A percentile compares a stretch with the other conserved stretches of the same genome.
These are phyloP conservation scores for Otis tarda DNA, from an alignment of 2,113 vertebrate species.

Conservation along the genomic window DNA sequence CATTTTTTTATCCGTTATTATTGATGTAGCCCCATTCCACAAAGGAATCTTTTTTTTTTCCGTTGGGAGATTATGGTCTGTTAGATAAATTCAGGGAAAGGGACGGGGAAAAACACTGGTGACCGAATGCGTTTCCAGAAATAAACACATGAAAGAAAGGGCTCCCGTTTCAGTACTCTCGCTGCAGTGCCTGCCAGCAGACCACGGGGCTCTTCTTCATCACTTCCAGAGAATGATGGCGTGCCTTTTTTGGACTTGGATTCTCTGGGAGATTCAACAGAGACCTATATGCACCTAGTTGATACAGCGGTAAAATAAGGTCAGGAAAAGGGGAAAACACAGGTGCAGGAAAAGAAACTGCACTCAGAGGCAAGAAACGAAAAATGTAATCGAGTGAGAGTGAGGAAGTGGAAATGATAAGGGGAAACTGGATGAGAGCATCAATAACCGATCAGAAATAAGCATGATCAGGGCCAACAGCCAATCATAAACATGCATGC, in stretches of 20 bases:
- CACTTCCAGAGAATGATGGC: background rate
- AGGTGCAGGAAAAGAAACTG: too few species aligned
- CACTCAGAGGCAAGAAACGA: too few species aligned
- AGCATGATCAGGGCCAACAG: too few species aligned
- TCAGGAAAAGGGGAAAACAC: too few species aligned
- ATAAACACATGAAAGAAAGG: background rate
- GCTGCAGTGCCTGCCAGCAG: background rate
- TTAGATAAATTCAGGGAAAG: background rate
- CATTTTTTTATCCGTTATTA: conserved; percentile 48
- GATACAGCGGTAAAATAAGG: too few species aligned
- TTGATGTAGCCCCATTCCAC: conserved; percentile 2
- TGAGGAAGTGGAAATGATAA: too few species aligned
- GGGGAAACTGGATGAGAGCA: too few species aligned
- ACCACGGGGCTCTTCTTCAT: background rate
- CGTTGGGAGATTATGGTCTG: conserved; percentile 4
- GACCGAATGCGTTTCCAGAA: conserved; percentile 17
- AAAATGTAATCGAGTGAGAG: too few species aligned
- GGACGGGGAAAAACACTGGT: background rate
- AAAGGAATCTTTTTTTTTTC: background rate
- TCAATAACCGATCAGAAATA: too few species aligned
- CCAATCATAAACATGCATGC: too few species aligned
- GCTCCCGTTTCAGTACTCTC: background rate
- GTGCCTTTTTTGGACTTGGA: background rate
- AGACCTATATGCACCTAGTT: too few species aligned
- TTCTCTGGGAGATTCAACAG: too few species aligned